Evolutionary conservation across 92 coral and sea anemone genomes (phyloP).

Genomic region (Bergia puertoricense): DNA sequence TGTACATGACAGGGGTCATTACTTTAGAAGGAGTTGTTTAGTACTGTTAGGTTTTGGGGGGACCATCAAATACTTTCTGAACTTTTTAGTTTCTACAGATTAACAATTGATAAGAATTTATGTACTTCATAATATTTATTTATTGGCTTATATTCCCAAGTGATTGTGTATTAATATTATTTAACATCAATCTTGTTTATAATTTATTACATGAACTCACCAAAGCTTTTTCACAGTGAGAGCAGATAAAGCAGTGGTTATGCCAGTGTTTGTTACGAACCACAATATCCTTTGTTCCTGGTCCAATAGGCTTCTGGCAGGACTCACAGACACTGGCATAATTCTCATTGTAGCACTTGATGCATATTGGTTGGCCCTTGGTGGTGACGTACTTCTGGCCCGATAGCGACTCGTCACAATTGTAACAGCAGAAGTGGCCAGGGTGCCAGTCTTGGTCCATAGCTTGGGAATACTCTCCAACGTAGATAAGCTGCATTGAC

Average conservation of each 20-base stretch:
- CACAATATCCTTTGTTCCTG: slow-evolving; percentile 94
- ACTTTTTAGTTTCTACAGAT: no score
- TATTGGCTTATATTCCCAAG: not conserved
- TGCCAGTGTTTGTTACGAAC: slow-evolving; percentile 98
- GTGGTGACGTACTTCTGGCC: slow-evolving; percentile 87
- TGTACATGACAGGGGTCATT: no score
- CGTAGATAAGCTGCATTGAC: slow-evolving; percentile 77
- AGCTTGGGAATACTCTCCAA: slow-evolving; percentile 96
- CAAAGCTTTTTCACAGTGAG: slow-evolving; percentile 81
- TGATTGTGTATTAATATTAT: no score
- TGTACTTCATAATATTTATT: not conserved
- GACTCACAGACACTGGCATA: slow-evolving; percentile 87
- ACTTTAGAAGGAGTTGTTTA: no score
- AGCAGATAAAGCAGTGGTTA: slow-evolving; percentile 86
- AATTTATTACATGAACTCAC: not conserved
- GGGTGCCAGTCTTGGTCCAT: slow-evolving; percentile 97
- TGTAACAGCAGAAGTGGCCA: slow-evolving; percentile 91
- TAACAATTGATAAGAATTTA: not conserved
- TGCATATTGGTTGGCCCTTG: slow-evolving; percentile 81
- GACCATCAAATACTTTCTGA: no score
- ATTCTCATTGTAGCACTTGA: slow-evolving; percentile 82
- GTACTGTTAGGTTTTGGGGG: no score
- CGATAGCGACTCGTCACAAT: slow-evolving; percentile 91
- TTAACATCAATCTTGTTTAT: no score
- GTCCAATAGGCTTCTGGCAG: slow-evolving; percentile 88